Evolutionary conservation across 1,140 invertebrate species (phyloP).

Genomic region (Drosophila teissieri): DNA sequence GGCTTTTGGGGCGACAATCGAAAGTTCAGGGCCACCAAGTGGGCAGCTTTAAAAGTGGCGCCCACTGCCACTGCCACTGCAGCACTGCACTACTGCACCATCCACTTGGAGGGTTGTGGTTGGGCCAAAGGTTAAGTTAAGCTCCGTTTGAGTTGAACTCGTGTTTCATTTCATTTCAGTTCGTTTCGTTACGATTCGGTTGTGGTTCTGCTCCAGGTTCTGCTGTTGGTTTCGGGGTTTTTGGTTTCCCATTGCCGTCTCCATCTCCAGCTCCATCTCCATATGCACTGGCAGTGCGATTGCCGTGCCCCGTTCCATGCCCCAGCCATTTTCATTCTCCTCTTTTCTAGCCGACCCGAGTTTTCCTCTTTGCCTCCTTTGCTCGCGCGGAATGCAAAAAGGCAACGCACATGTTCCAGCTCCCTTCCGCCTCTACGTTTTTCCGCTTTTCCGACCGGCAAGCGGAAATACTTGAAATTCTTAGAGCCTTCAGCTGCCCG

Average conservation of each 20-base stretch:
- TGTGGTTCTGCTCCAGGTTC: constrained; percentile 24
- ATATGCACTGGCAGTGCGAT: background rate
- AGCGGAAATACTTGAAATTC: constrained; percentile 71
- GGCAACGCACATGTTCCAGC: constrained; percentile 46
- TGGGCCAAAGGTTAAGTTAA: constrained; percentile 59
- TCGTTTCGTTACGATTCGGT: constrained; percentile 33
- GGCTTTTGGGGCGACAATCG: background rate
- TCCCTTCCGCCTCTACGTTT: constrained; percentile 12
- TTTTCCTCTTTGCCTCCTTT: constrained; percentile 28
- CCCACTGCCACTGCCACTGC: background rate
- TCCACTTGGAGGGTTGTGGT: constrained; percentile 21
- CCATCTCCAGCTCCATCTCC: constrained; percentile 1
- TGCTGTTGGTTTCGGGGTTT: constrained; percentile 12
- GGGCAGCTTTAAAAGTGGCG: constrained; percentile 15
- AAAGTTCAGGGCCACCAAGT: background rate
- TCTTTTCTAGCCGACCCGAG: background rate
- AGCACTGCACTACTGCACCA: constrained; percentile 10
- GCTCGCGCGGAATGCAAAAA: constrained; percentile 71
- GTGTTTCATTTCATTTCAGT: constrained; percentile 35
- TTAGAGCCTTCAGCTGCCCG: constrained; percentile 27
- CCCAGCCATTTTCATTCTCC: constrained; percentile 14
- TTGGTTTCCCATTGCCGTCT: constrained; percentile 6
- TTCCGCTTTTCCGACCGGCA: constrained; percentile 26
- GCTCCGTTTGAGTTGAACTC: constrained; percentile 53
- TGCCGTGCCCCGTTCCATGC: background rate